These are phyloP conservation scores for Hipparchia semele DNA, from an alignment of 2,888 invertebrate genomes.

Conservation along the genomic window DNA sequence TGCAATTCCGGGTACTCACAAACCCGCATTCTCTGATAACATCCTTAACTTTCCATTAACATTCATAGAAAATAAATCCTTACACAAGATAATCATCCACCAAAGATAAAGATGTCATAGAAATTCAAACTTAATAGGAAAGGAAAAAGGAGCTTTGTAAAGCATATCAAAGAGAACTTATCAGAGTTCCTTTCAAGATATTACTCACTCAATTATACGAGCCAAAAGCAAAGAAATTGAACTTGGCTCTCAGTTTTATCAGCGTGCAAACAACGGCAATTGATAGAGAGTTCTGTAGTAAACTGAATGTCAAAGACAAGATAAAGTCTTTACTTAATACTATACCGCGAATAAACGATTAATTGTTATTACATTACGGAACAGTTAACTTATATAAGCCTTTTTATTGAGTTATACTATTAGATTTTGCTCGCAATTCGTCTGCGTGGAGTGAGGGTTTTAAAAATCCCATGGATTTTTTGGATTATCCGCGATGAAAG, in stretches of 20 bases:
- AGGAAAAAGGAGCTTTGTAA: conserved; percentile 28
- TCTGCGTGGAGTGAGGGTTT: too few species aligned
- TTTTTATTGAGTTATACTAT: too few species aligned
- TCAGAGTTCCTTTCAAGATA: conserved; percentile 34
- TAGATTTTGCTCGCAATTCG: too few species aligned
- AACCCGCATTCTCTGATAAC: neutral
- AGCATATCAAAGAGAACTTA: conserved; percentile 30
- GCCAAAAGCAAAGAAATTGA: conserved; percentile 45
- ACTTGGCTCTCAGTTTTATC: conserved; percentile 51
- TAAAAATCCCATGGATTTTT: too few species aligned
- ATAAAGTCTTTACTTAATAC: neutral
- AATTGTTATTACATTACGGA: neutral
- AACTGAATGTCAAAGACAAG: conserved; percentile 5
- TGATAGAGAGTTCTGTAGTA: neutral
- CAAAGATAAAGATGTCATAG: conserved; percentile 10
- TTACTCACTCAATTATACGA: conserved; percentile 43
- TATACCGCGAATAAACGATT: neutral
- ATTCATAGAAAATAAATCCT: neutral
- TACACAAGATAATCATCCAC: neutral
- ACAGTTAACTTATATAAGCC: too few species aligned
- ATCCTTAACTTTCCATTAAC: neutral
- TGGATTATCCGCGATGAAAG: too few species aligned
- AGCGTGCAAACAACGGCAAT: conserved; percentile 36
- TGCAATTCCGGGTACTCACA: too few species aligned
- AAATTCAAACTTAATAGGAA: conserved; percentile 27